Evolutionary conservation across 2,797 vertebrate genomes (phyloP), one percentile per base, ranked within the genome.

Genomic region (Pogoniulus pusillus): DNA sequence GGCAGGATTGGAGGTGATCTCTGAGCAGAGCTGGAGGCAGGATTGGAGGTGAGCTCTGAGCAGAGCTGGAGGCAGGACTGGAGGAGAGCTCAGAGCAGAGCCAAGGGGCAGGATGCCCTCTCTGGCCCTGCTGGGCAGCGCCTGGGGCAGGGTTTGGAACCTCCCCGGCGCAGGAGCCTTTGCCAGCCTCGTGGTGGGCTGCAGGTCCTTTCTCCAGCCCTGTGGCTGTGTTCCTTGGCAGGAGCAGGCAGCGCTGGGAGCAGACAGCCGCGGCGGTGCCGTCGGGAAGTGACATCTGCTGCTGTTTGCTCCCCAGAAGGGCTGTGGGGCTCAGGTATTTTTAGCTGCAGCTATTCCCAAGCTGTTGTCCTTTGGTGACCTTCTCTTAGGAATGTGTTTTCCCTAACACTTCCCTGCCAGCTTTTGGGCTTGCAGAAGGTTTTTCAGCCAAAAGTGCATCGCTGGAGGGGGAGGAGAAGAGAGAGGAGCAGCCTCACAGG

Each of bases 291-390:
- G 79, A 82, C 30, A 88, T 82, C 57, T 79, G 85, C 86, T 89
- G 91, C 86, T 51, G 27, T 84, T 84, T 85, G 92, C 64, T 76
- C 41, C 63, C 23, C 73, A 93, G 29, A 71, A 68, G 32, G 78
- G 34, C 49, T 74, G 87, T 90, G 71, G n/a, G 7, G 65, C 69
- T 85, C 2, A 4, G 24, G 12, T 92, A 85, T 93, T 92, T 94
- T 93, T 88, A 90, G 78, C 83, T 69, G 24, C 2, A 10, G 55
- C 78, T 89, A 68, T 91, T 86, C 45, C 89, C 54, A 69, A 88
- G 34, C 62, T 87, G 76, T 47, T 85, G 32, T 51, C 41, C 26
- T 78, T 76, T 58, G 82, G 22, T 84, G 62, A 90, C 74, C 64
- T 84, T 65, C 26, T 83, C 24, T 54, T 78, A 51, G 23, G 70